Percentiles rank a stretch among this genome's conserved stretches.
Evolutionary conservation across 2,888 invertebrate genomes (phyloP).

Genomic region (Pseudococcus viburni): DNA sequence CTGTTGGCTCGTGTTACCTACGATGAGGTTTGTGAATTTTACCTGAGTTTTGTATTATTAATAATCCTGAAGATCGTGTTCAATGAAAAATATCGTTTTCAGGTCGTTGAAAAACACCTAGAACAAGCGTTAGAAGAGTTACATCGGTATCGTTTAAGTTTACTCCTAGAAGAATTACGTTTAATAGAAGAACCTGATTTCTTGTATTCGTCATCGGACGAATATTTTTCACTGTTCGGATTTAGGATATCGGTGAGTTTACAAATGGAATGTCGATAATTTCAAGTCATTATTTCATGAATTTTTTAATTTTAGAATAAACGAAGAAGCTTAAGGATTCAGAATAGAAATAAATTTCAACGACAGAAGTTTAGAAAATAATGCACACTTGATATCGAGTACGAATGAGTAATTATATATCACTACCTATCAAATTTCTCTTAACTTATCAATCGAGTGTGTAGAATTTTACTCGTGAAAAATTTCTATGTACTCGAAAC

Average conservation of each 20-base stretch:
- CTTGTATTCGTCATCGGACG: conserved; percentile 11
- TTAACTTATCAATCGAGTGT: not conserved
- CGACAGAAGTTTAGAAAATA: not conserved
- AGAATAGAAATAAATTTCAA: not conserved
- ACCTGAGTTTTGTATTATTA: not conserved
- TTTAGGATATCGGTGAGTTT: not conserved
- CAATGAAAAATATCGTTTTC: not conserved
- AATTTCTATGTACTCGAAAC: not conserved
- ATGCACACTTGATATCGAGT: not conserved
- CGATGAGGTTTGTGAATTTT: not conserved
- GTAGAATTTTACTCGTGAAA: not conserved
- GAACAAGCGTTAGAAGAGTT: not conserved
- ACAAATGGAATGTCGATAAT: not conserved
- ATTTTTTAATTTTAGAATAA: not conserved
- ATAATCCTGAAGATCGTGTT: no score
- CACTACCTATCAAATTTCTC: not conserved
- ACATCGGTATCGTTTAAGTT: conserved; percentile 15
- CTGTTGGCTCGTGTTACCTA: conserved; percentile 19
- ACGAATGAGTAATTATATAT: not conserved
- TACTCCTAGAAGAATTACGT: conserved; percentile 13
- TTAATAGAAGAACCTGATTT: conserved; percentile 6
- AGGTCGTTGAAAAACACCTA: not conserved
- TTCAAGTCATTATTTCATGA: not conserved
- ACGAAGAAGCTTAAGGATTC: not conserved
- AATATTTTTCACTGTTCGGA: not conserved